phyloP scores from a whole-genome alignment of 1,140 invertebrate species.

The Neotoxoptera formosana region DNA sequence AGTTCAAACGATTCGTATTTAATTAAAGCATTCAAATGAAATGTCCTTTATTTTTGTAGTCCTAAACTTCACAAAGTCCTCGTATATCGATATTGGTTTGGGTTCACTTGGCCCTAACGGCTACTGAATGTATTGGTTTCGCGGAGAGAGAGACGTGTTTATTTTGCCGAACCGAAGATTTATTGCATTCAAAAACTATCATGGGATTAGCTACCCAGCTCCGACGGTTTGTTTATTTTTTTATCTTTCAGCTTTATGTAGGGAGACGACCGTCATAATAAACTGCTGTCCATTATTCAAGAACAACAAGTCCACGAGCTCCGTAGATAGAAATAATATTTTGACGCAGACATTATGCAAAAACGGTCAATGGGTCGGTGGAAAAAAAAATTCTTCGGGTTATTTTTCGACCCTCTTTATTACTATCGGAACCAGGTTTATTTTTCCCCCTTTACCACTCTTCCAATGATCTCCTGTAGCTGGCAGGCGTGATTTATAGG shows the following conservation, averaged over 20 bases:
- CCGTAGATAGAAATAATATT: slow-evolving; percentile 43
- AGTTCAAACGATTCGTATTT: not conserved
- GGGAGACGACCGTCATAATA: not conserved
- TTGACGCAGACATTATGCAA: slow-evolving; percentile 51
- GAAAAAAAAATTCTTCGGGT: slow-evolving; percentile 12
- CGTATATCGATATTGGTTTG: not conserved
- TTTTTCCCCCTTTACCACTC: slow-evolving; percentile 3
- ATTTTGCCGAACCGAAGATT: slow-evolving; percentile 37
- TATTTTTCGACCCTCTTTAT: slow-evolving; percentile 55
- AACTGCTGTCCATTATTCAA: slow-evolving; percentile 47
- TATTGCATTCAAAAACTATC: slow-evolving; percentile 40
- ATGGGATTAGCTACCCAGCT: not conserved
- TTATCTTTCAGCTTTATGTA: slow-evolving; percentile 25
- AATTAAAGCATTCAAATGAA: not conserved
- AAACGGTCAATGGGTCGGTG: slow-evolving; percentile 31
- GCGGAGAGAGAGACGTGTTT: not conserved
- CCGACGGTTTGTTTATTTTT: slow-evolving; percentile 32
- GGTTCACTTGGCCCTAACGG: not conserved
- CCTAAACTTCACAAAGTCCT: not conserved
- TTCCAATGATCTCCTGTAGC: not conserved
- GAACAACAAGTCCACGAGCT: slow-evolving; percentile 39
- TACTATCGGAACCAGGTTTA: slow-evolving; percentile 55
- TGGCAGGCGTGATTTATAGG: slow-evolving; percentile 52
- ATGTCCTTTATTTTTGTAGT: not conserved
- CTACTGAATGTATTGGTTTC: not conserved